Evolutionary conservation across 2,113 vertebrate genomes (phyloP).

Genomic region (Vidua chalybeata): DNA sequence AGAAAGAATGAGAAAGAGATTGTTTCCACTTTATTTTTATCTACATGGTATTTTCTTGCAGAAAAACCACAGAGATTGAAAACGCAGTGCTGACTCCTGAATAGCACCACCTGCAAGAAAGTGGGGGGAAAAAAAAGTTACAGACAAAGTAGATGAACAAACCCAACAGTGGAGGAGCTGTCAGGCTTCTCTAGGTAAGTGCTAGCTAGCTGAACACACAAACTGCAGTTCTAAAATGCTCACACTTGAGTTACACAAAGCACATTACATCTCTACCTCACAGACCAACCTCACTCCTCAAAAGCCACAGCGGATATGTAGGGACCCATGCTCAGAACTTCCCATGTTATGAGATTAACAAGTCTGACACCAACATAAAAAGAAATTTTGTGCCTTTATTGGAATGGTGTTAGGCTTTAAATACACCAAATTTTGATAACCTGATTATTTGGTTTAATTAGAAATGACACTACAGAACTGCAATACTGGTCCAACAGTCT

Average conservation of each 20-base stretch:
- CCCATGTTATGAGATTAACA: constrained; percentile 73
- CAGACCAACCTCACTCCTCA: constrained; percentile 62
- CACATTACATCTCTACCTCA: constrained; percentile 67
- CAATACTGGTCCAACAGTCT: constrained; percentile 89
- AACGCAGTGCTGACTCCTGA: constrained; percentile 65
- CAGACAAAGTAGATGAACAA: constrained; percentile 69
- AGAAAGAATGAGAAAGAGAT: constrained; percentile 71
- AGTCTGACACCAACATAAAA: constrained; percentile 83
- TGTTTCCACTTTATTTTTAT: constrained; percentile 76
- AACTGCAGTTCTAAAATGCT: constrained; percentile 50
- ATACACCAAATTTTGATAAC: constrained; percentile 88
- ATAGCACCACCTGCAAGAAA: constrained; percentile 56
- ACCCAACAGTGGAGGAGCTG: constrained; percentile 56
- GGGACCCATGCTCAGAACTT: constrained; percentile 70
- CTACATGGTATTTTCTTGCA: constrained; percentile 69
- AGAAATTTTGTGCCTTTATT: constrained; percentile 94
- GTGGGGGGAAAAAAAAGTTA: constrained; percentile 41
- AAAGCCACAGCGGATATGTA: constrained; percentile 58
- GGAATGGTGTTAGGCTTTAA: constrained; percentile 91
- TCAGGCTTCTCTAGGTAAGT: constrained; percentile 49
- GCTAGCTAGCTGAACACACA: constrained; percentile 71
- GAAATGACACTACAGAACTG: constrained; percentile 83
- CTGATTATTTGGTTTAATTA: constrained; percentile 86
- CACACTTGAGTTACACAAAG: constrained; percentile 69
- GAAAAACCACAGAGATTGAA: constrained; percentile 71